Evolutionary conservation across 1,140 invertebrate species (phyloP), one percentile per base, ranked within the genome.

Genomic region (Polypedilum vanderplanki): DNA sequence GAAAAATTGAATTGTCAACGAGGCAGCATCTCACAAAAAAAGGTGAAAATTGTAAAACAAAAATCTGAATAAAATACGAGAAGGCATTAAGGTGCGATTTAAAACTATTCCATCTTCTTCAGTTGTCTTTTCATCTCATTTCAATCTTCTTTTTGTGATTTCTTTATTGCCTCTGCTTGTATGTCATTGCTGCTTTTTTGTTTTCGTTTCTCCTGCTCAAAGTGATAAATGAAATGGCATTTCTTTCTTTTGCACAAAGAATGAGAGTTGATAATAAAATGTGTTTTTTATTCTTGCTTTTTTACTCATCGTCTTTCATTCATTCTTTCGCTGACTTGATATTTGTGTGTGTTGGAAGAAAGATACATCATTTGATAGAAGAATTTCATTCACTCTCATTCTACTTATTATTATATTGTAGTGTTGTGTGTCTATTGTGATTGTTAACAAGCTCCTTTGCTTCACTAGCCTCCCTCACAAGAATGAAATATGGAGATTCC

Each of bases 1-100:
- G 65, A 70, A 70, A 70, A 70, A 70, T 70, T 70, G 65, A 70
- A 70, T 70, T 70, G 65, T 70, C 65, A 70, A 70, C 65, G 65
- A 70, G 65, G 46, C 46, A 33, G 24, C 24, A 57, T 15, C 46
- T 15, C 10, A 12, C 10, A 70, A 22, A 70, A 67, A n/a, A 70
- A 70, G 65, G 65, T 18, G 65, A 70, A 70, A 70, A 70, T 18
- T 22, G 65, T 18, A 20, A 22, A 20, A 70, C 46, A 70, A 70
- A 22, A 70, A 70, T 70, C 65, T 20, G 65, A 70, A 70, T 70
- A 70, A 70, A 70, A 70, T 20, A 70, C 20, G 17, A 70, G 15
- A 70, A 18, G 65, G 20, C 65, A 70, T 70, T 70, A 70, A 70
- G 65, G 65, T 70, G 20, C 65, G 20, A 70, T 70, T 70, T 70